Percentiles rank a stretch among this genome's conserved stretches.
Conservation (phyloP, 1,140 invertebrate genomes). For the Drosophila neocordata region DNA sequence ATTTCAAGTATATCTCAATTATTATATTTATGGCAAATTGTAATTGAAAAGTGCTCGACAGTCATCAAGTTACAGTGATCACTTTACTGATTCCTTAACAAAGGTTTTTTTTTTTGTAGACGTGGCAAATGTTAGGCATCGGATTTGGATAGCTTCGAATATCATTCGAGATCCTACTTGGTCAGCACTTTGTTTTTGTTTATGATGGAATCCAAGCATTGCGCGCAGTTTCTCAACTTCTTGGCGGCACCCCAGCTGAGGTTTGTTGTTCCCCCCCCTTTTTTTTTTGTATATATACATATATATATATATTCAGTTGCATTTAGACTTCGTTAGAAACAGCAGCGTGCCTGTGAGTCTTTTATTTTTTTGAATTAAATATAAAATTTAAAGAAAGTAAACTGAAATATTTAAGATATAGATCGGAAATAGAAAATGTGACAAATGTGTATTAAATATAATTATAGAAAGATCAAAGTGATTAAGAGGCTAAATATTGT, state of each 20-base stretch:
- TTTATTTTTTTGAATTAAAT: too few species aligned
- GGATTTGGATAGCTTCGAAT: neutral
- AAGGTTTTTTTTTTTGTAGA: neutral
- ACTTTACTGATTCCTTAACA: neutral
- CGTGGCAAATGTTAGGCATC: neutral
- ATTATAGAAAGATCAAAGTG: too few species aligned
- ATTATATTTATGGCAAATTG: too few species aligned
- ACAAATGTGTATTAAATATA: too few species aligned
- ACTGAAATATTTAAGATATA: too few species aligned
- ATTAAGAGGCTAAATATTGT: too few species aligned
- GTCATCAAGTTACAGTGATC: neutral
- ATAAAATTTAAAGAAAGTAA: too few species aligned
- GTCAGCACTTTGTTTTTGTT: neutral
- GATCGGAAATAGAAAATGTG: too few species aligned
- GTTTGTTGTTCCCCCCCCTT: too few species aligned
- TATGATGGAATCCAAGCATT: neutral
- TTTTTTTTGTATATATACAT: neutral
- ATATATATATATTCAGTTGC: neutral
- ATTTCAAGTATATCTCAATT: too few species aligned
- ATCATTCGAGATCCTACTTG: neutral
- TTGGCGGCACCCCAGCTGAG: neutral
- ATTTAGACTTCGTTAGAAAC: constrained; percentile 5
- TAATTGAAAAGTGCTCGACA: too few species aligned
- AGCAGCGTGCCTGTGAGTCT: neutral
- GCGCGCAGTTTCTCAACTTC: neutral